Evolutionary conservation across 2,113 vertebrate genomes (phyloP), one percentile per base, ranked within the genome.

Genomic region (Azemiops feae): DNA sequence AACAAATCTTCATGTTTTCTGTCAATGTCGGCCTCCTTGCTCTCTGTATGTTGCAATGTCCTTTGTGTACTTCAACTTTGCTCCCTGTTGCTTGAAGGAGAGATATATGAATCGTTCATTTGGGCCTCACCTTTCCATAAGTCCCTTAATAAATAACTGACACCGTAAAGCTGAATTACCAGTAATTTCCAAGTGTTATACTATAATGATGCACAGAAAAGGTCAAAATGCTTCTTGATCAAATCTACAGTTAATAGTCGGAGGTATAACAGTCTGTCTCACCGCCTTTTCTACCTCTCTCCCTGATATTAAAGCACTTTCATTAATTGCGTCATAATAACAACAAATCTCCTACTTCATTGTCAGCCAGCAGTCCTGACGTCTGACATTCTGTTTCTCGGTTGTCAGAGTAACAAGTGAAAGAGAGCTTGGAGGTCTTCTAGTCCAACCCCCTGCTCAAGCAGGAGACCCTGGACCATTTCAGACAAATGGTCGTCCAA

Each of bases 261-360:
- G 2, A 50, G 11, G 5, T 85, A 1, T 34, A 87, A 94, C n/a
- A 27, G 87, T 53, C 20, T 1, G 39, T 23, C 86, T 52, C 6
- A 3, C 43, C 0, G 0, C 2, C 8, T 3, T 25, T 7, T 57
- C 2, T 1, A 57, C 3, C 30, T 58, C 14, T 0, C n/a, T 30
- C 45, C 6, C 2, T 3, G 43, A 16, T 0, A 87, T 53, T 87
- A 93, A 57, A 57, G 55, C 43, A 54, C 89, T 74, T 16, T 53
- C 47, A 58, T 81, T 69, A 22, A 89, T 87, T 0, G 74, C 57
- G 23, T 58, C 53, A 55, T 74, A 92, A 25, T 3, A 25, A 34
- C 0, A 23, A 50, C 47, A 39, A 3, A 30, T 43, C 20, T 30
- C 45, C 45, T 90, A 69, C 64, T 92, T 85, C 89, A 92, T 87